phyloP scores from a whole-genome alignment of 2,888 invertebrate genomes.

The Vanessa cardui region DNA sequence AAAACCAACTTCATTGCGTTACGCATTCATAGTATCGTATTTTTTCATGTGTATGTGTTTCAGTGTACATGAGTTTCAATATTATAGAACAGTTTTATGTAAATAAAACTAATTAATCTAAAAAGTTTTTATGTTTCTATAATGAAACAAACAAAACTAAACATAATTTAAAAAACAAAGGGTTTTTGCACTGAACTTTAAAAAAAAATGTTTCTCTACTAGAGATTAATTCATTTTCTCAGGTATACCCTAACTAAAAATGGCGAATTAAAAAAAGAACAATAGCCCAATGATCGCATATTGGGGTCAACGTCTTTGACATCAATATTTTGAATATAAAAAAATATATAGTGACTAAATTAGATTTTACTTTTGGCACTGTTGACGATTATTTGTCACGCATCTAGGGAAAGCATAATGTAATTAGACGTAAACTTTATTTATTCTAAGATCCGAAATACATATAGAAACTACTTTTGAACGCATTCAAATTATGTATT shows the following conservation, averaged over 20 bases:
- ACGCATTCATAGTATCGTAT: too few species aligned
- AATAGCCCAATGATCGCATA: conserved; percentile 15
- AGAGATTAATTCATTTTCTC: not conserved
- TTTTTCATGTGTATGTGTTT: not conserved
- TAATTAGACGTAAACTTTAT: not conserved
- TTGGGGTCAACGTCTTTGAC: conserved; percentile 26
- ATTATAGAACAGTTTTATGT: not conserved
- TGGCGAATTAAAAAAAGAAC: not conserved
- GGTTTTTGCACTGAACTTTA: too few species aligned
- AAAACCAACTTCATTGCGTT: not conserved
- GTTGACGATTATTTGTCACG: conserved; percentile 24
- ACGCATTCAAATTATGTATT: not conserved
- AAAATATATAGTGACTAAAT: conserved; percentile 36
- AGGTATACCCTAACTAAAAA: not conserved
- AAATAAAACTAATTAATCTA: too few species aligned
- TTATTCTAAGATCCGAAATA: not conserved
- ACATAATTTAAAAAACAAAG: too few species aligned
- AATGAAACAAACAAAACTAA: too few species aligned
- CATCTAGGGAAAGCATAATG: conserved; percentile 12
- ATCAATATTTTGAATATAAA: conserved; percentile 25
- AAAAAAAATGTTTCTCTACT: not conserved
- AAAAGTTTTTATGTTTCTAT: too few species aligned
- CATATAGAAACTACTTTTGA: not conserved
- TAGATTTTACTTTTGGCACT: conserved; percentile 34
- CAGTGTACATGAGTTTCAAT: not conserved